Evolutionary conservation across 2,113 vertebrate genomes (phyloP), one percentile per base, ranked within the genome.

Genomic region (Salvelinus fontinalis): DNA sequence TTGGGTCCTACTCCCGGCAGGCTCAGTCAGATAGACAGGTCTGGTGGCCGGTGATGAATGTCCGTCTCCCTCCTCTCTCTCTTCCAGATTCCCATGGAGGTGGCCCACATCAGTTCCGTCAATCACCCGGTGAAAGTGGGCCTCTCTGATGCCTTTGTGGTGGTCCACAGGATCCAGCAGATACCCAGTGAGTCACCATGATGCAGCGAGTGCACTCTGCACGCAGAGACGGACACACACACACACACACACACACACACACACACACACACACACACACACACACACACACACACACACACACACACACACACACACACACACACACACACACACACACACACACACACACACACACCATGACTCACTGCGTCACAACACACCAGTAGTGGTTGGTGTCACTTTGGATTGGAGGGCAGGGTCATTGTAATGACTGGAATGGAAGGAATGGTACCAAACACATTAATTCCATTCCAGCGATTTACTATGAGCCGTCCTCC

Each of bases 111-210:
- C 92, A 99, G 96, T 90, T 96, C 97, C 0, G 95, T 95, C 68
- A 99, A 99, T 84, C 98, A 99, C 79, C 97, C 98, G 2, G 97
- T 99, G 79, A 99, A 99, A 91, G 96, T 99, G 81, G 98, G 98
- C 44, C 93, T 99, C 70, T 99, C 98, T 2, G 98, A 99, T 77
- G 98, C 98, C 3, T 99, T 99, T 89, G 97, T 99, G 77, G 97
- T 99, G 0, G 95, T 98, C 80, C 96, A 99, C 91, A 97, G 95
- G 92, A 98, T 98, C 88, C 97, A 99, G 65, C 97, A 98, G 90
- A 98, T 99, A 87, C 97, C 98, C 81, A 99, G 98, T 99, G 95
- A 87, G 98, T 97, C 59, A 62, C 14, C 1, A 22, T 22, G n/a
- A 24, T 22, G 51, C 16, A 18, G 13, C 18, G 51, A 54, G 79